A percentile compares a stretch with the other conserved stretches of the same genome.
Conservation (phyloP, 2,797 vertebrate genomes). For the Coluber constrictor region DNA sequence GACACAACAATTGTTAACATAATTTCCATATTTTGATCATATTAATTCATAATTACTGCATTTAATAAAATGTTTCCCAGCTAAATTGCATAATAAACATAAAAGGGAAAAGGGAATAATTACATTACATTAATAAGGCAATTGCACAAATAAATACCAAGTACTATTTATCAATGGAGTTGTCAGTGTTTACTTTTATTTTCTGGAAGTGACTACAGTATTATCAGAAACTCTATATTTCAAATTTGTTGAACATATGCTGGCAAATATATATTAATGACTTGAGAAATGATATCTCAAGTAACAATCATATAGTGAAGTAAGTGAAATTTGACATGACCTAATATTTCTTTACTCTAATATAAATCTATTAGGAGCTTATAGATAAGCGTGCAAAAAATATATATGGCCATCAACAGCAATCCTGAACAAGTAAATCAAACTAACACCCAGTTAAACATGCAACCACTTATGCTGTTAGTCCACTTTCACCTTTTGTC, state of each 20-base stretch:
- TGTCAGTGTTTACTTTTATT: not conserved
- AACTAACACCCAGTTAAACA: not conserved
- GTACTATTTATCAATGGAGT: not conserved
- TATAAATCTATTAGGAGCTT: not conserved
- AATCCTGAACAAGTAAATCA: not conserved
- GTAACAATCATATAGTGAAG: not conserved
- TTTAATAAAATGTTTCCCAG: not conserved
- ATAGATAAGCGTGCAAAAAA: not conserved
- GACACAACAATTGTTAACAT: not conserved
- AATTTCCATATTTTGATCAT: not conserved
- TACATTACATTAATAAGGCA: not conserved
- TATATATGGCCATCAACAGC: not conserved
- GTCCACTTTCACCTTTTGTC: not conserved
- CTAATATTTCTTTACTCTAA: not conserved
- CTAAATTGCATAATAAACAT: not conserved
- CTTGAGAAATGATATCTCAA: not conserved
- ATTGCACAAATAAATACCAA: not conserved
- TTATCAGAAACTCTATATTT: not conserved
- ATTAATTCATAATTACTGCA: not conserved
- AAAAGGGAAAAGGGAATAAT: not conserved
- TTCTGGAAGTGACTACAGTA: not conserved
- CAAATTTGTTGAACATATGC: not conserved
- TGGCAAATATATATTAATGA: not conserved
- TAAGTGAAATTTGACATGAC: not conserved
- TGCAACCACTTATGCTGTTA: not conserved